A percentile compares a stretch with the other conserved stretches of the same genome.
phyloP scores from a whole-genome alignment of 2,888 invertebrate genomes.

The Fissipunctia ypsillon region DNA sequence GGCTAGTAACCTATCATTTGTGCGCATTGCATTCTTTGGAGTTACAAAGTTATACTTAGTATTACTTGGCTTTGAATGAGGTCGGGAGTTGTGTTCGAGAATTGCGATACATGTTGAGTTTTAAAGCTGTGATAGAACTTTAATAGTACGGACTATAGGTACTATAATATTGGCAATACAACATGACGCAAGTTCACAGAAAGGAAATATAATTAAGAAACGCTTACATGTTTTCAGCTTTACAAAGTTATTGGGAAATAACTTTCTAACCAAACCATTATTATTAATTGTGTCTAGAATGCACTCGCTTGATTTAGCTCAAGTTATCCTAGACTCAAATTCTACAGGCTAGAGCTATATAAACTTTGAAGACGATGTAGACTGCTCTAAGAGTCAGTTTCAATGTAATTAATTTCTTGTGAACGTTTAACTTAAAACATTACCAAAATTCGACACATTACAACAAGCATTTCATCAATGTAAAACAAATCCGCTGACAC shows the following conservation, averaged over 20 bases:
- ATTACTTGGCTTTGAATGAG: slow-evolving; percentile 10
- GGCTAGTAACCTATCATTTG: slow-evolving; percentile 56
- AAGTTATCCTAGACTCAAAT: neutral
- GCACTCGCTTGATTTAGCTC: neutral
- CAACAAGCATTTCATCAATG: neutral
- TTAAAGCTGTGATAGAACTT: slow-evolving; percentile 9
- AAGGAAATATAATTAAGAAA: slow-evolving; percentile 24
- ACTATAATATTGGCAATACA: neutral
- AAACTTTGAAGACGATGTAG: neutral
- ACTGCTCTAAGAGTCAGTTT: no score
- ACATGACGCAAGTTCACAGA: neutral
- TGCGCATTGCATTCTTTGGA: slow-evolving; percentile 49
- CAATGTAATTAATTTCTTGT: neutral
- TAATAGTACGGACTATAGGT: neutral
- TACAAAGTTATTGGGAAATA: slow-evolving; percentile 16
- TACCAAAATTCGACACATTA: neutral
- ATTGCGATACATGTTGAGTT: slow-evolving; percentile 15
- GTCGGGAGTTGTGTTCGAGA: slow-evolving; percentile 6
- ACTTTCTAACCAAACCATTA: neutral
- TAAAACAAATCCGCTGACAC: slow-evolving; percentile 13
- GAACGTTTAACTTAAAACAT: neutral
- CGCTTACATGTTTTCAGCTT: slow-evolving; percentile 5
- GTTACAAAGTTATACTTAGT: slow-evolving; percentile 37
- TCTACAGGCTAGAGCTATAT: neutral
- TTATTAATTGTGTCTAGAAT: neutral